phyloP scores from a whole-genome alignment of 1,140 invertebrate species.

The Asbolus verrucosus region DNA sequence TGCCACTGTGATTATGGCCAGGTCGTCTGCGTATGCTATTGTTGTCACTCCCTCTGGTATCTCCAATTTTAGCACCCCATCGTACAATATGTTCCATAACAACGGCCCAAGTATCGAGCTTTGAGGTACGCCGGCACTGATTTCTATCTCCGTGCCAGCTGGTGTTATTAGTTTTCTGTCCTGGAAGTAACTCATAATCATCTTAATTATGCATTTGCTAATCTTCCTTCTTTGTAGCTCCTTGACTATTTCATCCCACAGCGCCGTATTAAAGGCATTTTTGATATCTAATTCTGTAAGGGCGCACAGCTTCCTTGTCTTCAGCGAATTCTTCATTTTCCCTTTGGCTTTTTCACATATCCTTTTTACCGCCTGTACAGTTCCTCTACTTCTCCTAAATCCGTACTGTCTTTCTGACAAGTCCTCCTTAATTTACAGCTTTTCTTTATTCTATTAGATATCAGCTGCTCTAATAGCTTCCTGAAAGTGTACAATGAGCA shows the following conservation, averaged over 20 bases:
- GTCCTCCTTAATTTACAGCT: not conserved
- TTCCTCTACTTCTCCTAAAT: constrained; percentile 32
- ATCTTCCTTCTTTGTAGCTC: constrained; percentile 21
- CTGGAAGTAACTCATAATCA: constrained; percentile 48
- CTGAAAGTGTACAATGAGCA: constrained; percentile 23
- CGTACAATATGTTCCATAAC: constrained; percentile 65
- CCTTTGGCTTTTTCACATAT: not conserved
- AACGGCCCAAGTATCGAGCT: constrained; percentile 64
- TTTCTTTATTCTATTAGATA: constrained; percentile 5
- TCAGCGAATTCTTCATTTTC: not conserved
- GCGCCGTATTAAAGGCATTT: constrained; percentile 51
- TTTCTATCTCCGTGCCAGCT: not conserved
- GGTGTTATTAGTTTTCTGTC: constrained; percentile 44
- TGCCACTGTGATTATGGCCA: constrained; percentile 38
- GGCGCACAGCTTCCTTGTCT: constrained; percentile 15
- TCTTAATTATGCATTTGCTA: constrained; percentile 24
- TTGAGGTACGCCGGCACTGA: constrained; percentile 65
- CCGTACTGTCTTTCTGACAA: constrained; percentile 25
- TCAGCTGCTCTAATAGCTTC: constrained; percentile 30
- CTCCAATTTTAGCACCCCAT: constrained; percentile 59
- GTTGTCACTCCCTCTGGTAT: constrained; percentile 42
- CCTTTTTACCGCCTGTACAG: constrained; percentile 34
- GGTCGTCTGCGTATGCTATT: constrained; percentile 40
- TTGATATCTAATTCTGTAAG: constrained; percentile 48
- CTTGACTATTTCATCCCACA: constrained; percentile 41